phyloP scores from a whole-genome alignment of 2,888 invertebrate genomes.

The Ornithoptera priamus region DNA sequence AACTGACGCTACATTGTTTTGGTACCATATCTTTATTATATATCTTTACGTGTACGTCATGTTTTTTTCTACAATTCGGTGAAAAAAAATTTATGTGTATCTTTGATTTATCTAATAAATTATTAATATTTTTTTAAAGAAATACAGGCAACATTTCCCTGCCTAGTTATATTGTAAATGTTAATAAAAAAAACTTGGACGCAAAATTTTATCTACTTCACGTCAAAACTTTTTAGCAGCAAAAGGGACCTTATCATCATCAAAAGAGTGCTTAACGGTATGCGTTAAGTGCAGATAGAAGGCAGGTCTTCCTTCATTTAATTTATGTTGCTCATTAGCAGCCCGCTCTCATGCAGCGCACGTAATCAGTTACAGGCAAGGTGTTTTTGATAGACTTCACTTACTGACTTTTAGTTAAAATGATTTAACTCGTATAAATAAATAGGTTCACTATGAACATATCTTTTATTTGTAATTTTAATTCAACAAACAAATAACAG shows the following conservation, averaged over 20 bases:
- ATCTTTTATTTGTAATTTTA: too few species aligned
- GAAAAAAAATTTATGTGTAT: too few species aligned
- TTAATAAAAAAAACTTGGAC: background rate
- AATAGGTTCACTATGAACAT: background rate
- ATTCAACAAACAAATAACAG: too few species aligned
- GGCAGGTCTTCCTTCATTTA: constrained; percentile 27
- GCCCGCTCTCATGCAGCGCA: constrained; percentile 27
- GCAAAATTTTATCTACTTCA: background rate
- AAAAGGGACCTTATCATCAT: constrained; percentile 3
- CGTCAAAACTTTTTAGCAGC: background rate
- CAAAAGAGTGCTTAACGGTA: constrained; percentile 4
- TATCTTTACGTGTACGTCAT: too few species aligned
- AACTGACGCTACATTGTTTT: too few species aligned
- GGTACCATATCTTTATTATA: too few species aligned
- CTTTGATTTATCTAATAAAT: too few species aligned
- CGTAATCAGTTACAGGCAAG: constrained; percentile 28
- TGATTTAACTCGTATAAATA: background rate
- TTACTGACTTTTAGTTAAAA: background rate
- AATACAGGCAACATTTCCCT: too few species aligned
- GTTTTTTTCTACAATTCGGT: too few species aligned
- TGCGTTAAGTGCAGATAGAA: constrained; percentile 15
- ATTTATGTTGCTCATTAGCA: constrained; percentile 30
- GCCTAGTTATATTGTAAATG: background rate
- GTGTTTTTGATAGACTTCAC: constrained; percentile 25
- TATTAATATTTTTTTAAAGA: too few species aligned